Conservation (phyloP, 2,797 vertebrate genomes). For the Yasuhikotakia modesta region DNA sequence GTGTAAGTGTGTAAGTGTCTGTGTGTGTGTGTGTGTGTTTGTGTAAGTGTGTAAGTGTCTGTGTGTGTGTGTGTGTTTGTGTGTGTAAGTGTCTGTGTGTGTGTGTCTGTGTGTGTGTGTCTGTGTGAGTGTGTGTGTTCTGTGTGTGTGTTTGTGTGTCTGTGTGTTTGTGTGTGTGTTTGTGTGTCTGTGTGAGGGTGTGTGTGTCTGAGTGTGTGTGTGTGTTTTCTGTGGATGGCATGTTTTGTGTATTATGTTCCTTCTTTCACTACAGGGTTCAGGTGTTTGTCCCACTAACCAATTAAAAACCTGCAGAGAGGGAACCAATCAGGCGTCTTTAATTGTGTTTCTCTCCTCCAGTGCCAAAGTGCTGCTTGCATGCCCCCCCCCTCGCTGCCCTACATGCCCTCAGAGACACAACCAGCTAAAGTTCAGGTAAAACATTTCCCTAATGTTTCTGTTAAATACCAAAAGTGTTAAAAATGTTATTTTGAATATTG, state of each 20-base stretch:
- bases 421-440: too few species aligned
- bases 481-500: too few species aligned
- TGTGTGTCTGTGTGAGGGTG: slow-evolving; percentile 26
- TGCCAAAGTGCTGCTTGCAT: too few species aligned
- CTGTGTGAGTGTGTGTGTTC: background rate
- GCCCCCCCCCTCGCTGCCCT: too few species aligned
- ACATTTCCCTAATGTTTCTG: too few species aligned
- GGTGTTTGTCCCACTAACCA: slow-evolving; percentile 56
- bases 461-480: too few species aligned
- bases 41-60: slow-evolving; percentile 24
- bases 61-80: slow-evolving; percentile 16
- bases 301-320: slow-evolving; percentile 59
- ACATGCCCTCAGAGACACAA: too few species aligned
- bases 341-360: background rate
- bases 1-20: slow-evolving; percentile 6
- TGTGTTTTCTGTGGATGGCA: slow-evolving; percentile 56
- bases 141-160: slow-evolving; percentile 20
- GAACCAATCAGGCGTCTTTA: slow-evolving; percentile 36
- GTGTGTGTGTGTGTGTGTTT: slow-evolving; percentile 2
- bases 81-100: too few species aligned
- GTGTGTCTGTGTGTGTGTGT: background rate
- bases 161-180: slow-evolving; percentile 20
- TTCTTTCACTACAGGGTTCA: slow-evolving; percentile 52
- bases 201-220: slow-evolving; percentile 26
- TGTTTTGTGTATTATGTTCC: slow-evolving; percentile 66